phyloP scores from a whole-genome alignment of 2,888 invertebrate species.

The Copidosoma aretas region DNA sequence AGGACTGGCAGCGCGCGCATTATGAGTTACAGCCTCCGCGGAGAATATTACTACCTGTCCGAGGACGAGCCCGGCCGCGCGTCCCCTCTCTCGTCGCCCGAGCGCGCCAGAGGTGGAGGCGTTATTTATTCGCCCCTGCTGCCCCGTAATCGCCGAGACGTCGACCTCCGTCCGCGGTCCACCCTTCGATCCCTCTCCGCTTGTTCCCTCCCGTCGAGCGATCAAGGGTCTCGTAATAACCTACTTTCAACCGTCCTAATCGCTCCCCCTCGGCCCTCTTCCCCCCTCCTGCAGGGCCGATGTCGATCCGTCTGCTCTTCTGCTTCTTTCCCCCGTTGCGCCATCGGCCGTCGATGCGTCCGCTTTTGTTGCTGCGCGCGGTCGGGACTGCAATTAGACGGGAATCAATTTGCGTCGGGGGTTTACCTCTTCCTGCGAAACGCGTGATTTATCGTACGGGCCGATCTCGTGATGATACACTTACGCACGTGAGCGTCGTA shows the following conservation, averaged over 20 bases:
- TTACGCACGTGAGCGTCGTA: background rate
- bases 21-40: constrained; percentile 57
- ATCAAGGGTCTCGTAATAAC: constrained; percentile 36
- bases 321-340: background rate
- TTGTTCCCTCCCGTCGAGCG: constrained; percentile 28
- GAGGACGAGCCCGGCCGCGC: constrained; percentile 46
- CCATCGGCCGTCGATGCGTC: background rate
- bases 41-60: constrained; percentile 59
- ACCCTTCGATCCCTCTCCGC: constrained; percentile 13
- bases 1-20: constrained; percentile 13
- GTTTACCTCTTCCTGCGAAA: background rate
- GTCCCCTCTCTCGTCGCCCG: constrained; percentile 43
- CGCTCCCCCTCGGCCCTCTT: constrained; percentile 15
- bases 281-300: too few species aligned
- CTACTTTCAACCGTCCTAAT: constrained; percentile 28
- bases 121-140: constrained; percentile 55
- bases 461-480: too few species aligned
- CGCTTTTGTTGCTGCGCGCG: background rate
- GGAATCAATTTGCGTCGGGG: constrained; percentile 10
- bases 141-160: constrained; percentile 48
- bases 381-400: constrained; percentile 7
- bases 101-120: constrained; percentile 38
- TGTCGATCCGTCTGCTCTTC: background rate
- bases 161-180: constrained; percentile 35
- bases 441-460: too few species aligned